phyloP scores from a whole-genome alignment of 2,888 invertebrate genomes.

The Axea sp. region DNA sequence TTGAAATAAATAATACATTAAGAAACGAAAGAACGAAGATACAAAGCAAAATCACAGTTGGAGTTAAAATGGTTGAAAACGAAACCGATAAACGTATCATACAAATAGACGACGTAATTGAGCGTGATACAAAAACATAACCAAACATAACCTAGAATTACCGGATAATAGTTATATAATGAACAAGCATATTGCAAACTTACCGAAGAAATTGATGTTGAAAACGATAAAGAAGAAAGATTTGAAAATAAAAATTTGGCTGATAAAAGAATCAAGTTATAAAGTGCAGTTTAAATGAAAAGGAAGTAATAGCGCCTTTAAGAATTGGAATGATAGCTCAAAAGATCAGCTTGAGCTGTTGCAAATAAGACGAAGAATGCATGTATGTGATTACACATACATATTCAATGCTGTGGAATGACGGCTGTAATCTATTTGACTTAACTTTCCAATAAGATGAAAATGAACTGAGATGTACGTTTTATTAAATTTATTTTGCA shows the following conservation, averaged over 20 bases:
- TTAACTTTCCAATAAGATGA: slow-evolving; percentile 53
- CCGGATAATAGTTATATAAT: slow-evolving; percentile 75
- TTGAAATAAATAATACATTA: background rate
- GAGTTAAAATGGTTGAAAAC: slow-evolving; percentile 23
- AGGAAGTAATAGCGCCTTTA: background rate
- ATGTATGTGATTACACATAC: slow-evolving; percentile 33
- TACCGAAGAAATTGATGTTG: slow-evolving; percentile 22
- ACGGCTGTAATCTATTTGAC: slow-evolving; percentile 45
- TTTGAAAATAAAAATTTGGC: background rate
- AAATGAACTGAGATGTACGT: slow-evolving; percentile 18
- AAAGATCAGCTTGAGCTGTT: slow-evolving; percentile 32
- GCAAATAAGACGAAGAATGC: slow-evolving; percentile 21
- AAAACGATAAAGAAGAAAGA: background rate
- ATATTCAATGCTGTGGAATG: slow-evolving; percentile 32
- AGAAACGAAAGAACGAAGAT: background rate
- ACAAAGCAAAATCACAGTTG: slow-evolving; percentile 11
- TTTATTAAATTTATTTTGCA: background rate
- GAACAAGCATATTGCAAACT: slow-evolving; percentile 57
- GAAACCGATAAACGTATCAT: slow-evolving; percentile 57
- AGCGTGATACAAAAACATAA: slow-evolving; percentile 73
- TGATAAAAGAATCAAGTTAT: background rate
- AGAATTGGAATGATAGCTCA: slow-evolving; percentile 15
- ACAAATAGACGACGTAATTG: slow-evolving; percentile 45
- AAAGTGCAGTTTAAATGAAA: background rate
- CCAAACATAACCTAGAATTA: slow-evolving; percentile 77